Conservation (phyloP, 2,797 vertebrate genomes). For the Nyctalus aviator region DNA sequence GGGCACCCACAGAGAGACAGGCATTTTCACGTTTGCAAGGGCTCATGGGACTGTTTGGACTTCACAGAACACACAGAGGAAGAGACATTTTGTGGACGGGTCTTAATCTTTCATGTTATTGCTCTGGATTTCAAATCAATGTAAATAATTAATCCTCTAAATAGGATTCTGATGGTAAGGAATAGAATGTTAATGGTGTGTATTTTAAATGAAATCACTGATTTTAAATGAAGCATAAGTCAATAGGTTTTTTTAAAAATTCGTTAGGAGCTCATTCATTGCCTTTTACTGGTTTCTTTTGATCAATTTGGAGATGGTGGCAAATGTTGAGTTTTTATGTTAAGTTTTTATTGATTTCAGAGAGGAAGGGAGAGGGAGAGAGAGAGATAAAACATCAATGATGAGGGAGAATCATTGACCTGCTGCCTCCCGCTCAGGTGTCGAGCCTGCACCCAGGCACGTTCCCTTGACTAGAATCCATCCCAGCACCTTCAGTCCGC, state of each 20-base stretch:
- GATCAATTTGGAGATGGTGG: neutral
- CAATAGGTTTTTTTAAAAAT: too few species aligned
- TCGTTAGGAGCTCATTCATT: neutral
- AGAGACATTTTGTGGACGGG: too few species aligned
- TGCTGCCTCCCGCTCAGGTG: too few species aligned
- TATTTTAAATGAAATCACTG: neutral
- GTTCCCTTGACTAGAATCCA: too few species aligned
- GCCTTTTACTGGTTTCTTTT: too few species aligned
- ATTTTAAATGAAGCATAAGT: neutral
- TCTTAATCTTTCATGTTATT: neutral
- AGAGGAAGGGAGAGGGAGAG: too few species aligned
- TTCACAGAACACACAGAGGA: neutral
- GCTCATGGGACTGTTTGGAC: neutral
- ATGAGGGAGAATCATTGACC: too few species aligned
- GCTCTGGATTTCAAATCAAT: neutral
- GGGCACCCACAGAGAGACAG: neutral
- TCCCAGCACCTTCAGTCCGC: too few species aligned
- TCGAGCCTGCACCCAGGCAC: too few species aligned
- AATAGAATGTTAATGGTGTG: neutral
- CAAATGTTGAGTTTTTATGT: neutral
- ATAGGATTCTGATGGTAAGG: neutral
- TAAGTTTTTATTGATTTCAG: too few species aligned
- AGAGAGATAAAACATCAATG: too few species aligned
- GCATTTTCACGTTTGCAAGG: too few species aligned
- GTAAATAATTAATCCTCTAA: neutral